Evolutionary conservation across 2,888 invertebrate species (phyloP), one percentile per base, ranked within the genome.

Genomic region (Drosophila gaucha): DNA sequence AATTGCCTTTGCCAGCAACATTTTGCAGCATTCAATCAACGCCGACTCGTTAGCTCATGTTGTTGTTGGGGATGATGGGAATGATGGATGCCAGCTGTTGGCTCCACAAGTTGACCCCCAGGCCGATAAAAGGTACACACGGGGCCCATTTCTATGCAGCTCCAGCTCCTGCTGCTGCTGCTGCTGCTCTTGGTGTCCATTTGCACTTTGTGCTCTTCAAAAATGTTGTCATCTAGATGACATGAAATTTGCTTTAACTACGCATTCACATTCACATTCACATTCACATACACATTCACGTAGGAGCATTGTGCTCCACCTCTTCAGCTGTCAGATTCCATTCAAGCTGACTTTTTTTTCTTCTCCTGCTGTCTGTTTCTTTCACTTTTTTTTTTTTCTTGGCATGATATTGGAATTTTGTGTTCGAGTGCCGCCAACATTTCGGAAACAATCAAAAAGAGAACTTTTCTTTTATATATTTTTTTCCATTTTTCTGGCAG

Each of bases 381-480:
- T 26, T 28, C 8, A n/a, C n/a, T n/a, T 28, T 14, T 46, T 38
- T 28, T 43, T 43, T 67, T 57, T 66, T 70, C 44, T 44, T 49
- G 65, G 57, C 59, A 79, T 79, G 84, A 79, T 79, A 82, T 82
- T 86, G 83, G 80, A 83, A 86, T 86, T 82, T 79, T 74, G 75
- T 82, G 58, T 59, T 72, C 44, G 67, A 80, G 85, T 78, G 79
- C 65, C 74, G 68, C 82, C 71, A 85, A 82, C 74, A 85, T 80
- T 85, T 84, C 78, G 76, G 72, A 74, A 78, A 80, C 86, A 80
- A 80, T 85, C 73, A 70, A 60, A 66, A 67, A 60, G 73, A 22
- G 30, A 30, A 31, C 20, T 3, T n/a, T 46, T 31, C 46, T 28
- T 41, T 50, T 31, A 35, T 16, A 36, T 16, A 6, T 38, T 35